These are phyloP conservation scores for Epicauta chinensis DNA, from an alignment of 1,140 invertebrate species.

Conservation along the genomic window DNA sequence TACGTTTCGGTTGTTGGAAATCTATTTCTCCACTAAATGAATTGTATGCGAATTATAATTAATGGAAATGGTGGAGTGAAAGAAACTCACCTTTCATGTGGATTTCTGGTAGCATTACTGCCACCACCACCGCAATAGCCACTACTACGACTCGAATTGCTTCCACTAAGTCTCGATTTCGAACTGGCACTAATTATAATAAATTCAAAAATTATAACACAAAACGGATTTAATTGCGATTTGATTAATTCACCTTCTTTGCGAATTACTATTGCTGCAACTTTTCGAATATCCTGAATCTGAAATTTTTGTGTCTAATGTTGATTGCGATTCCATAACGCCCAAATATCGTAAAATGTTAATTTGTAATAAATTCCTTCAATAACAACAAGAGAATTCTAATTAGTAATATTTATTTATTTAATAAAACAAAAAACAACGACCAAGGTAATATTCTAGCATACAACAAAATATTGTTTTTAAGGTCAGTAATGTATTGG, in stretches of 20 bases:
- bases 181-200: constrained; percentile 61
- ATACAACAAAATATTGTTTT: no score
- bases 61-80: not conserved
- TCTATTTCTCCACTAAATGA: constrained; percentile 13
- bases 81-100: constrained; percentile 32
- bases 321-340: constrained; percentile 47
- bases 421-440: no score
- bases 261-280: constrained; percentile 68
- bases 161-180: constrained; percentile 66
- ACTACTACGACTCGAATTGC: constrained; percentile 69
- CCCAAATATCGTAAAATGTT: no score
- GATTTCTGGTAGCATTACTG: constrained; percentile 45
- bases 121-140: constrained; percentile 70
- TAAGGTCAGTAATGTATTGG: no score
- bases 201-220: constrained; percentile 1
- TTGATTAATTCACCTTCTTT: constrained; percentile 54
- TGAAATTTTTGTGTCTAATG: constrained; percentile 57
- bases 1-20: constrained; percentile 37
- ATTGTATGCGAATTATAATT: not conserved
- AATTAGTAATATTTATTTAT: no score
- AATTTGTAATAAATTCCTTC: no score
- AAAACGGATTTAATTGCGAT: no score
- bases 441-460: no score
- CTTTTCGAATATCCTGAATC: constrained; percentile 74
- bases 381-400: no score